Percentiles rank a stretch among this genome's conserved stretches.
Conservation (phyloP, 2,113 vertebrate genomes). For the Embiotoca jacksoni region DNA sequence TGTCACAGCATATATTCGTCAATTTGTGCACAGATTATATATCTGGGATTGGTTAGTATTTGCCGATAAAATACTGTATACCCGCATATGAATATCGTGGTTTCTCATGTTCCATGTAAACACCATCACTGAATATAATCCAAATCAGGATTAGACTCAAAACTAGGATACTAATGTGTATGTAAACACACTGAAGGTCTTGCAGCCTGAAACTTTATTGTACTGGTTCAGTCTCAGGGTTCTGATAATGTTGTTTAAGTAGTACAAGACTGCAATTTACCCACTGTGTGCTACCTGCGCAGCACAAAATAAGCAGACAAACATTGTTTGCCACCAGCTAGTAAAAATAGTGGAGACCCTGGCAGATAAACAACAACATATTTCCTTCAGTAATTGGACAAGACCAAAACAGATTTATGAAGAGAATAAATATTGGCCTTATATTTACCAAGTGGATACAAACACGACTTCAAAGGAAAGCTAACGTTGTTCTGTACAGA, state of each 20-base stretch:
- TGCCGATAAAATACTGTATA: too few species aligned
- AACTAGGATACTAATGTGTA: too few species aligned
- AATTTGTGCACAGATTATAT: too few species aligned
- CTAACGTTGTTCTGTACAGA: neutral
- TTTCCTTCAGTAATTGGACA: slow-evolving; percentile 4
- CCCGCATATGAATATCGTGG: too few species aligned
- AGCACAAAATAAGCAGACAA: slow-evolving; percentile 4
- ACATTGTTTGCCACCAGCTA: neutral
- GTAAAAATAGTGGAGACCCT: slow-evolving; percentile 1
- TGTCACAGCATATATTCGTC: too few species aligned
- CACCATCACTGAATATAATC: too few species aligned
- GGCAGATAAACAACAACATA: slow-evolving; percentile 5
- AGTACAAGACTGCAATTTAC: neutral
- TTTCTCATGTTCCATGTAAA: too few species aligned
- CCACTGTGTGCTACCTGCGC: slow-evolving; percentile 1
- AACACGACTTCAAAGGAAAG: slow-evolving; percentile 2
- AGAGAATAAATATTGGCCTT: slow-evolving; percentile 20
- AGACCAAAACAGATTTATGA: slow-evolving; percentile 1
- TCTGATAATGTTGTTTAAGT: slow-evolving; percentile 17
- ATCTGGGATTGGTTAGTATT: too few species aligned
- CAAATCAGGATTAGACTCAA: too few species aligned
- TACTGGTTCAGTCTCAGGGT: neutral
- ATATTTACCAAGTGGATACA: neutral
- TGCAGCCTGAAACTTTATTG: slow-evolving; percentile 3
- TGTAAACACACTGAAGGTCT: neutral